Conservation (phyloP, 1,140 invertebrate genomes). For the Lucilia sericata region DNA sequence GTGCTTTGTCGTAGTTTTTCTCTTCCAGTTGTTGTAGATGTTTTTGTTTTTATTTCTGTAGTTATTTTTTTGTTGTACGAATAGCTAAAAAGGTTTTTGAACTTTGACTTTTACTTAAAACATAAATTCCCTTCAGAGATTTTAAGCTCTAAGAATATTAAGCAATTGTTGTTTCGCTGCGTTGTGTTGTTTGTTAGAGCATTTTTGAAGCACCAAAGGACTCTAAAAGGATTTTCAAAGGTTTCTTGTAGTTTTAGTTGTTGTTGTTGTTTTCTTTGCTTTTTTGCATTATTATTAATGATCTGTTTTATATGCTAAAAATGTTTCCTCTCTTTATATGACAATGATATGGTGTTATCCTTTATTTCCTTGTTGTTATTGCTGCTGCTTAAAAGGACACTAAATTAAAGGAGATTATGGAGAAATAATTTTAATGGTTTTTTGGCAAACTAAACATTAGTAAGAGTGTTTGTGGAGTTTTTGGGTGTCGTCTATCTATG, state of each 20-base stretch:
- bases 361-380: not conserved
- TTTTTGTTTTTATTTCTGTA: not conserved
- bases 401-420: not conserved
- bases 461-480: not conserved
- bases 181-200: not conserved
- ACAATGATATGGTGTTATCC: not conserved
- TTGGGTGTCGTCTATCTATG: not conserved
- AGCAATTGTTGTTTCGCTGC: not conserved
- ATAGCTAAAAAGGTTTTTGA: not conserved
- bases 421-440: constrained; percentile 9
- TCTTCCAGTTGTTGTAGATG: not conserved
- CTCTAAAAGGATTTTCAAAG: not conserved
- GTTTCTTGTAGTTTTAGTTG: not conserved
- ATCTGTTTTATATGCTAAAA: constrained; percentile 1
- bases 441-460: not conserved
- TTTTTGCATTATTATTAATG: constrained; percentile 8
- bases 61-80: not conserved
- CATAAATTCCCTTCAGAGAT: not conserved
- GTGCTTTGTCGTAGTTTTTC: not conserved
- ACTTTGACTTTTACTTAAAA: not conserved
- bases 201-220: not conserved
- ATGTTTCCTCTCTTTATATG: not conserved
- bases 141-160: not conserved
- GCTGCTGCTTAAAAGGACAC: not conserved
- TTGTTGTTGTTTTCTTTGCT: not conserved